Evolutionary conservation across 1,140 invertebrate species (phyloP).

Genomic region (Eurosta solidaginis): DNA sequence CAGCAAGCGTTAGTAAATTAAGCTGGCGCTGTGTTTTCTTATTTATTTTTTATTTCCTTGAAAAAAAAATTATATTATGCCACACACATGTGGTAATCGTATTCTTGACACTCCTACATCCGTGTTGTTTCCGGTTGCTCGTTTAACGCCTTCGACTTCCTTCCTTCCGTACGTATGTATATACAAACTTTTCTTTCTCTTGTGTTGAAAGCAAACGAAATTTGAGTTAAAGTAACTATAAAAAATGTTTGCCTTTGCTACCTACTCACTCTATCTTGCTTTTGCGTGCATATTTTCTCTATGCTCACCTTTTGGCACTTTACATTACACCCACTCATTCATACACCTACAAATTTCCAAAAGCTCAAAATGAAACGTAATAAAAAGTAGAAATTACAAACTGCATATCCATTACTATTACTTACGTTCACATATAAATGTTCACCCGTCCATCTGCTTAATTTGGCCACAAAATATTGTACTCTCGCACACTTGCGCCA

Average conservation of each 20-base stretch:
- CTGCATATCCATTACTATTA: background rate
- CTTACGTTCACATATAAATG: background rate
- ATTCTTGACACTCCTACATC: background rate
- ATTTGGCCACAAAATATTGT: background rate
- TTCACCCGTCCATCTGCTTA: background rate
- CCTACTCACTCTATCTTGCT: no score
- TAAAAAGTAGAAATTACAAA: background rate
- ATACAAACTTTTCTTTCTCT: background rate
- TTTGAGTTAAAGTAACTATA: no score
- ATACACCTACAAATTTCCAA: background rate
- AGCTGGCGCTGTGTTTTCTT: no score
- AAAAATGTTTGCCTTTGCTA: background rate
- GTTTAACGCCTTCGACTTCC: background rate
- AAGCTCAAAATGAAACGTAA: background rate
- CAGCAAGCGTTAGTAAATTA: no score
- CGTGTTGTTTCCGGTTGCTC: background rate
- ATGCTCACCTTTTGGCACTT: background rate
- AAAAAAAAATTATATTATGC: background rate
- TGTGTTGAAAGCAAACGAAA: background rate
- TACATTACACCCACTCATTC: background rate
- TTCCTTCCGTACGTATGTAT: background rate
- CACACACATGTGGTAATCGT: background rate
- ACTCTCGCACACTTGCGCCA: background rate
- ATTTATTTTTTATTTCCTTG: no score
- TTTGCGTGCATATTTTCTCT: no score